phyloP scores from a whole-genome alignment of 1,140 invertebrate species.

The Orchestia grillus region DNA sequence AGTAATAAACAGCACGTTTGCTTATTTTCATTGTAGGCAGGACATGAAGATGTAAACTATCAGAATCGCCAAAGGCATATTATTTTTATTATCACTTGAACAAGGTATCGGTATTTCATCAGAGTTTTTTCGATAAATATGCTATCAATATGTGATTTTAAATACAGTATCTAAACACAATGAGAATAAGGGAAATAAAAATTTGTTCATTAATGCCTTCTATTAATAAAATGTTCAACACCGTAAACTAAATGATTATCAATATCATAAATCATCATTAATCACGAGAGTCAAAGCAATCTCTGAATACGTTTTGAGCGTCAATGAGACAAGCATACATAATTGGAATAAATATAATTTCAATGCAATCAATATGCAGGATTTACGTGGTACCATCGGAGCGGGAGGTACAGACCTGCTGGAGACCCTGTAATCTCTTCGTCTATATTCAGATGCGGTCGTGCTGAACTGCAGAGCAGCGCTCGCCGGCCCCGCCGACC shows the following conservation, averaged over 20 bases:
- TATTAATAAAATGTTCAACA: neutral
- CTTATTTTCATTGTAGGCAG: too few species aligned
- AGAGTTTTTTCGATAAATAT: neutral
- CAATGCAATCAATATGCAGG: too few species aligned
- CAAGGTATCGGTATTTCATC: neutral
- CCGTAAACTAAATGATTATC: neutral
- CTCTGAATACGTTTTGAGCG: neutral
- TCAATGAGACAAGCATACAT: neutral
- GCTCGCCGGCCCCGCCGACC: too few species aligned
- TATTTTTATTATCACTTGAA: neutral
- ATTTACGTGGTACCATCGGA: neutral
- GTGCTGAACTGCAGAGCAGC: neutral
- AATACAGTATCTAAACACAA: neutral
- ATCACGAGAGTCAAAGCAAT: neutral
- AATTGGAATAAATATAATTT: neutral
- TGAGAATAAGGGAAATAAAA: neutral
- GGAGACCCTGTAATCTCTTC: neutral
- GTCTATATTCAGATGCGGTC: neutral
- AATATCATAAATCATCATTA: neutral
- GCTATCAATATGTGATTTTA: neutral
- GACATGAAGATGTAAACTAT: too few species aligned
- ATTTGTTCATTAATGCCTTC: neutral
- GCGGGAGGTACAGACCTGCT: neutral
- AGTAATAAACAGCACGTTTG: neutral
- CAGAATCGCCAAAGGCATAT: too few species aligned